These are phyloP conservation scores for Rissa tridactyla DNA, from an alignment of 2,113 vertebrate genomes.

Conservation along the genomic window DNA sequence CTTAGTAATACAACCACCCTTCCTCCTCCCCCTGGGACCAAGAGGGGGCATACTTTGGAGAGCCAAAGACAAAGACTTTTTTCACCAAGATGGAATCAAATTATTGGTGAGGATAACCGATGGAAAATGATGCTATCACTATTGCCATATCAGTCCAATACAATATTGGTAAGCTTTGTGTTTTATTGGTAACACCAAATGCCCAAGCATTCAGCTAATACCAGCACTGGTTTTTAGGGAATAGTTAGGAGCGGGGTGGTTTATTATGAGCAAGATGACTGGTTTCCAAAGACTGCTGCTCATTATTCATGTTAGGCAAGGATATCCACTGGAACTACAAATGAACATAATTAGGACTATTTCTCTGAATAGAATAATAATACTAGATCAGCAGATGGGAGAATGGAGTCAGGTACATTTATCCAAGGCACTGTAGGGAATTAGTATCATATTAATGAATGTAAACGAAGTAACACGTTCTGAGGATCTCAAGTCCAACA, in stretches of 20 bases:
- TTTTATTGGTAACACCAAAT: background rate
- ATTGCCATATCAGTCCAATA: background rate
- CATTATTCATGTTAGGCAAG: background rate
- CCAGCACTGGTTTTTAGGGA: background rate
- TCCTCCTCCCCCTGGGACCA: background rate
- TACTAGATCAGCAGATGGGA: conserved; percentile 22
- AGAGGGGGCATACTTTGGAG: background rate
- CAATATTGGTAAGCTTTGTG: background rate
- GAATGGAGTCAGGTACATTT: conserved; percentile 22
- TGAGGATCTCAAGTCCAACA: background rate
- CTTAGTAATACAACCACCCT: background rate
- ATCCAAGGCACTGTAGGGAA: conserved; percentile 10
- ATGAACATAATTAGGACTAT: conserved; percentile 23
- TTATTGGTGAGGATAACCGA: background rate
- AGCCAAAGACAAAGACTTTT: background rate
- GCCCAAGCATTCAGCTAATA: background rate
- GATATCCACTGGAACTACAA: conserved; percentile 23
- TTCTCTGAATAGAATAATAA: background rate
- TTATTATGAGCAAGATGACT: background rate
- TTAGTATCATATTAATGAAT: background rate
- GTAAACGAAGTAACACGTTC: background rate
- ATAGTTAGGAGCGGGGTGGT: background rate
- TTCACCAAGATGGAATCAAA: background rate
- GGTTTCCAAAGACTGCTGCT: background rate
- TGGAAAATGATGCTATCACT: background rate